Base-by-base conservation (phyloP, 2,888 invertebrate species). In the Tetheella fluctuosa region DNA sequence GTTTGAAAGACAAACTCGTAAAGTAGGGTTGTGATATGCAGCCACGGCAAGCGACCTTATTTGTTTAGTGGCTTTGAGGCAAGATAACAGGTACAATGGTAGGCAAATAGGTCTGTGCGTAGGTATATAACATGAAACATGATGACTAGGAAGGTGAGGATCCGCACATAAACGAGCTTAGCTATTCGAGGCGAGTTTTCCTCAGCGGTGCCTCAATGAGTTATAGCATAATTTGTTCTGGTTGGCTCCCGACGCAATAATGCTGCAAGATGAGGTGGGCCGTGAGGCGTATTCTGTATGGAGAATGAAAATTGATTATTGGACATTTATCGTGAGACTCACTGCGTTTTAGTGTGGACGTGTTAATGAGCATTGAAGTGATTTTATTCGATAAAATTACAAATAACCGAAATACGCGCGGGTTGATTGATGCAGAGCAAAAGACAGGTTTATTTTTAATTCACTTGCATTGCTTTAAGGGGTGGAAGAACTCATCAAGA, bases 171-270 rank as follows among this genome's bases (percentile, higher is more conserved):
- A 48, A 48, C 17, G 48, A 48, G 48, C 48, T 48, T 48, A 48
- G 48, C 48, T 20, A 48, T 17, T 48, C 48, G 48, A 48, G 48
- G 48, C 59, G 65, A 74, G 73, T 76, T 79, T 76, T 69, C 70
- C 70, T 69, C 71, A 64, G 70, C 70, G 76, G 69, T 66, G 66
- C 69, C 71, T 64, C 73, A 79, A 80, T 84, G 84, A 85, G 76
- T 83, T 79, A 85, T 85, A 77, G 77, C 76, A 82, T 80, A 84
- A 84, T 85, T 85, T 83, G 84, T 84, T 83, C 70, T 74, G 73
- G 71, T 76, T 70, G 75, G 74, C 71, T 73, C 67, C 73, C 69
- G 48, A 71, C 76, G 77, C 79, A 78, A 74, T 77, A 79, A 79
- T 74, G 77, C 79, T 80, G 76, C 77, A 73, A 76, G 68, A 69